A percentile compares a stretch with the other conserved stretches of the same genome.
phyloP scores from a whole-genome alignment of 1,140 invertebrate genomes.

The Epicauta chinensis region DNA sequence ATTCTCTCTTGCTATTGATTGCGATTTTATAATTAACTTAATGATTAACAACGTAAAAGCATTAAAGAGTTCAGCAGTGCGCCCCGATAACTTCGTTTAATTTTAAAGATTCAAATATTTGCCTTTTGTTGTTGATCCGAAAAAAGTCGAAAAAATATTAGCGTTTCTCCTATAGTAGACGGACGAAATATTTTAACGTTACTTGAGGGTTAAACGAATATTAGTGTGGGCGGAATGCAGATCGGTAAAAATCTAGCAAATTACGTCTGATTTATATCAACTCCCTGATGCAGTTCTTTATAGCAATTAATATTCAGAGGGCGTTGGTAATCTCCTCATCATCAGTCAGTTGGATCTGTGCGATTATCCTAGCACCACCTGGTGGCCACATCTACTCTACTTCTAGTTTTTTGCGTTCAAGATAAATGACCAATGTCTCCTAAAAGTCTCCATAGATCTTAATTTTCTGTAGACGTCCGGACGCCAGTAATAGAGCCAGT shows the following conservation, averaged over 20 bases:
- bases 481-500: not conserved
- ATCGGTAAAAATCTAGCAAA: too few species aligned
- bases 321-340: not conserved
- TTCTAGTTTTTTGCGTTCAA: not conserved
- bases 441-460: not conserved
- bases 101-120: too few species aligned
- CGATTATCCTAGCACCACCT: not conserved
- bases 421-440: not conserved
- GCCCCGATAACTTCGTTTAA: too few species aligned
- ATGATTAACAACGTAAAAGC: not conserved
- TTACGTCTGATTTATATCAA: too few species aligned
- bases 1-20: slow-evolving; percentile 20
- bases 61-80: too few species aligned
- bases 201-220: not conserved
- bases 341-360: not conserved
- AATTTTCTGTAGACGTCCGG: not conserved
- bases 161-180: too few species aligned
- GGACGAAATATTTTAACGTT: not conserved
- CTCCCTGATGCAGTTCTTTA: too few species aligned
- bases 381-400: not conserved
- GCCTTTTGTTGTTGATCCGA: too few species aligned
- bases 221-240: too few species aligned
- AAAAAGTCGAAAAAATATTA: too few species aligned
- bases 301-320: not conserved
- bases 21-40: slow-evolving; percentile 18